Evolutionary conservation across 2,797 vertebrate species (phyloP).

Genomic region (Podarcis siculus): DNA sequence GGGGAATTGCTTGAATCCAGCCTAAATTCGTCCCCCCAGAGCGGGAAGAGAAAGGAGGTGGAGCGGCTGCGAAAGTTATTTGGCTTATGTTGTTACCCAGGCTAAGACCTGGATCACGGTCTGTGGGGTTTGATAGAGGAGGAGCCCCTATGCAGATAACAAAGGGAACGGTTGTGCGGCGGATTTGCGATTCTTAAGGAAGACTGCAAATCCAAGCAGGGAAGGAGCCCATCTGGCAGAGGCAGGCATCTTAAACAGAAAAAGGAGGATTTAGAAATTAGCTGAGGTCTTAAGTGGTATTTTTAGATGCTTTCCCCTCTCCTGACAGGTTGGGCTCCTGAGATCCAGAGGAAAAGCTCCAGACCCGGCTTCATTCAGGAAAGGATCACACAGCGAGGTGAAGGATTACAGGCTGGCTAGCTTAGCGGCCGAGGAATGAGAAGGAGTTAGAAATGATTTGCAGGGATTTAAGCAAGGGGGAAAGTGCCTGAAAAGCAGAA

Average conservation of each 20-base stretch:
- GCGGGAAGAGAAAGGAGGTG: not conserved
- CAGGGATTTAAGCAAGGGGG: slow-evolving; percentile 68
- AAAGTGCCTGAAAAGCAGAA: slow-evolving; percentile 75
- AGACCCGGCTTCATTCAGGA: slow-evolving; percentile 48
- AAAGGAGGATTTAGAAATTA: slow-evolving; percentile 77
- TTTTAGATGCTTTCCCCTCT: slow-evolving; percentile 76
- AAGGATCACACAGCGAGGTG: slow-evolving; percentile 64
- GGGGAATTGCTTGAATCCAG: not conserved
- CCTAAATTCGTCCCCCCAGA: not conserved
- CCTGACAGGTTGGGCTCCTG: slow-evolving; percentile 73
- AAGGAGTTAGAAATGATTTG: slow-evolving; percentile 62
- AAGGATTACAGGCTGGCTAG: slow-evolving; percentile 67
- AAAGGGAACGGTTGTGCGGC: slow-evolving; percentile 54
- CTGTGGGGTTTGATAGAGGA: slow-evolving; percentile 53
- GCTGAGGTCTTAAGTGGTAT: slow-evolving; percentile 75
- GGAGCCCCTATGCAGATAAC: slow-evolving; percentile 59
- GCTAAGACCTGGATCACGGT: slow-evolving; percentile 37
- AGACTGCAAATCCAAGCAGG: slow-evolving; percentile 68
- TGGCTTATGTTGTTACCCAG: slow-evolving; percentile 21
- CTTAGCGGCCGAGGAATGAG: slow-evolving; percentile 65
- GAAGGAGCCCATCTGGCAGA: slow-evolving; percentile 60
- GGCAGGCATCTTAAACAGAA: slow-evolving; percentile 59
- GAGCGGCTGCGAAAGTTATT: not conserved
- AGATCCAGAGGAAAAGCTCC: slow-evolving; percentile 60
- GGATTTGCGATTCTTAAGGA: slow-evolving; percentile 69